Evolutionary conservation across 2,797 vertebrate genomes (phyloP), one percentile per base, ranked within the genome.

Genomic region (Chromis chromis): DNA sequence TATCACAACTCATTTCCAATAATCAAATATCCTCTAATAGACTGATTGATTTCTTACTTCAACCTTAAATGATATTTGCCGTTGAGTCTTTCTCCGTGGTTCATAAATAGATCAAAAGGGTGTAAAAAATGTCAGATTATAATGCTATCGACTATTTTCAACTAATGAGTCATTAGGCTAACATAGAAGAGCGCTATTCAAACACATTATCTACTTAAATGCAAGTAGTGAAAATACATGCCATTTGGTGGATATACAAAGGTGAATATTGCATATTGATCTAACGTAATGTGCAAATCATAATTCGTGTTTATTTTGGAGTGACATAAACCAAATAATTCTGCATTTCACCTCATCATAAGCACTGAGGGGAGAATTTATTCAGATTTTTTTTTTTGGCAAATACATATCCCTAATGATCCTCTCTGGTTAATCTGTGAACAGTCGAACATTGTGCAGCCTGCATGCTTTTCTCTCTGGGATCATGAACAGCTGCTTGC

Each of bases 401-500:
- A 91, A 92, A 92, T 91, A 91, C 84, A 89, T 87, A 91, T 93
- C 93, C 89, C 93, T 94, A 94, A 95, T 95, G 94, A 93, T 93
- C 89, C 65, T 90, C 79, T 87, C 89, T 90, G 91, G 82, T 89
- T 91, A 92, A 93, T 92, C 90, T 91, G 91, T 88, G 92, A 92
- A 92, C 91, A 89, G 90, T 71, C 65, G 79, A 91, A 88, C 79
- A 90, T 91, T 86, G 88, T 95, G 92, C 95, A 90, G 95, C 90
- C 94, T 91, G 95, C 90, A 91, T 92, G 93, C 94, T 94, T 92
- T 91, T 93, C 95, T 96, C 96, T 84, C 93, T 82, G 95, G 95
- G 95, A 95, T 95, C 94, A 93, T 94, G 95, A 96, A 97, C 98
- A 99, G 97, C 97, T 98, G 98, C 97, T 96, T 95, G 94, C 95